phyloP scores from a whole-genome alignment of 2,797 vertebrate species.

The Rhyacichthys aspro region DNA sequence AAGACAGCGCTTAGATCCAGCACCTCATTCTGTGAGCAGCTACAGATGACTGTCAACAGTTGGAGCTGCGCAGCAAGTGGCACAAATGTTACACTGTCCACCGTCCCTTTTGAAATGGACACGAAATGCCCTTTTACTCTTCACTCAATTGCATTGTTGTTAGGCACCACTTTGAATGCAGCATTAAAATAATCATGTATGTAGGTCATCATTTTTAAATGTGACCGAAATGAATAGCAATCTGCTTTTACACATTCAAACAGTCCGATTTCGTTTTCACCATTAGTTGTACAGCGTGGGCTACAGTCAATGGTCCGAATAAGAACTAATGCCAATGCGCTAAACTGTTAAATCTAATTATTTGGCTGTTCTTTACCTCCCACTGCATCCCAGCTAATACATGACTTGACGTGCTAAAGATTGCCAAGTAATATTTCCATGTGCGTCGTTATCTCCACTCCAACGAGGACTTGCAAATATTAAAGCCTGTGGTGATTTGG shows the following conservation, averaged over 20 bases:
- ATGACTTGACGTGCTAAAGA: constrained; percentile 33
- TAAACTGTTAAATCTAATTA: constrained; percentile 18
- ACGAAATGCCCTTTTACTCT: constrained; percentile 27
- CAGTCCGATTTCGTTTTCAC: background rate
- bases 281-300: background rate
- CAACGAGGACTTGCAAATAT: constrained; percentile 36
- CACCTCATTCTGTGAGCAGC: constrained; percentile 31
- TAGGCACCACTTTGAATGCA: background rate
- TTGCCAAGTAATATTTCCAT: constrained; percentile 28
- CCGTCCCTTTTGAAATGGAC: constrained; percentile 32
- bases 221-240: background rate
- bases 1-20: constrained; percentile 20
- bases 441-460: constrained; percentile 41
- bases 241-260: background rate
- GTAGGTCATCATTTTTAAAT: background rate
- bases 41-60: constrained; percentile 54
- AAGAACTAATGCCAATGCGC: background rate
- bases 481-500: constrained; percentile 42
- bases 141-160: background rate
- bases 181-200: background rate
- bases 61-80: constrained; percentile 43
- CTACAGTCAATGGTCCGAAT: background rate
- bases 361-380: constrained; percentile 48
- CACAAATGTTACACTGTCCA: constrained; percentile 46
- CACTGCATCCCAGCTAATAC: constrained; percentile 39